phyloP scores from a whole-genome alignment of 2,797 vertebrate genomes.

The Botia kubotai region DNA sequence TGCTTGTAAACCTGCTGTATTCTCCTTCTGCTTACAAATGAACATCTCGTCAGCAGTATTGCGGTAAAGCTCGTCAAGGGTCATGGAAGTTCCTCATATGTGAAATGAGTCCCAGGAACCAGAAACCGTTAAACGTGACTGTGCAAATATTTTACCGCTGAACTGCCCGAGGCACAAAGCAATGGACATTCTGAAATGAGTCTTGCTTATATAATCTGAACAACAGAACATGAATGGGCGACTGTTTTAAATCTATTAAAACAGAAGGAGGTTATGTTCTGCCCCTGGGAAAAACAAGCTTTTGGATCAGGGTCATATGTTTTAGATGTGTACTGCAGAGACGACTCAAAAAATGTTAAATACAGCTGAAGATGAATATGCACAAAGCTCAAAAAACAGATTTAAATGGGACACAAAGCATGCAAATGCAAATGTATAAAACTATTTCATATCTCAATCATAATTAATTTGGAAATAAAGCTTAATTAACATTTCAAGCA shows the following conservation, averaged over 20 bases:
- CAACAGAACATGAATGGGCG: not conserved
- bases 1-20: no score
- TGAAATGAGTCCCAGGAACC: not conserved
- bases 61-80: not conserved
- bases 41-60: not conserved
- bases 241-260: not conserved
- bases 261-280: conserved; percentile 44
- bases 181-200: conserved; percentile 3
- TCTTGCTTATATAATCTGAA: not conserved
- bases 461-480: not conserved
- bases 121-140: no score
- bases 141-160: no score
- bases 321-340: conserved; percentile 39
- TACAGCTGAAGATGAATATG: not conserved
- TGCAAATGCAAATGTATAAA: no score
- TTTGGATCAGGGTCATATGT: conserved; percentile 46
- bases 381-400: not conserved
- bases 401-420: not conserved
- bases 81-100: not conserved
- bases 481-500: not conserved
- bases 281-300: conserved; percentile 1
- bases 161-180: not conserved
- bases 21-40: no score
- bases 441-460: not conserved
- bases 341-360: not conserved